Percentiles rank a stretch among this genome's conserved stretches.
Evolutionary conservation across 2,113 vertebrate genomes (phyloP).

Genomic region (Pseudonaja textilis): DNA sequence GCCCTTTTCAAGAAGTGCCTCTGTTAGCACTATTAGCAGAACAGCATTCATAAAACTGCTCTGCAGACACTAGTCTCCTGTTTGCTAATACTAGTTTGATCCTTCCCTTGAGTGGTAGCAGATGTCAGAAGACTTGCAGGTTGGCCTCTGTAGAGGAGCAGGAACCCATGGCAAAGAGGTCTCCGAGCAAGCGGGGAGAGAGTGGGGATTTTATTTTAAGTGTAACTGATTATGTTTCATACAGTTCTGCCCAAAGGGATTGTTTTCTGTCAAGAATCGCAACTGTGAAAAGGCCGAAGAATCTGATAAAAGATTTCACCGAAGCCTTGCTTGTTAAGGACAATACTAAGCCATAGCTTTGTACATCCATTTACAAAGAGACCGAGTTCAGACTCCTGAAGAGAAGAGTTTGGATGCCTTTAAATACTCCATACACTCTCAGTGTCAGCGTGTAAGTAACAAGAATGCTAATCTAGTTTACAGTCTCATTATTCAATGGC

Average conservation of each 20-base stretch:
- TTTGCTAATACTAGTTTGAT: constrained; percentile 24
- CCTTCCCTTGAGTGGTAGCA: constrained; percentile 20
- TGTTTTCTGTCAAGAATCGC: neutral
- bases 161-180: neutral
- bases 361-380: neutral
- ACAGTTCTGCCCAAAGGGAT: neutral
- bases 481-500: neutral
- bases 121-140: constrained; percentile 20
- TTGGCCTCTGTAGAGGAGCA: constrained; percentile 9
- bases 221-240: neutral
- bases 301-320: neutral
- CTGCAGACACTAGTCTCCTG: constrained; percentile 24
- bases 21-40: constrained; percentile 18
- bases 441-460: neutral
- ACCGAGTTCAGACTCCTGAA: neutral
- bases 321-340: neutral
- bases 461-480: neutral
- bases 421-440: neutral
- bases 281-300: neutral
- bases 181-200: neutral
- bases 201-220: neutral
- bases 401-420: neutral
- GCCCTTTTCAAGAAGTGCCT: constrained; percentile 19
- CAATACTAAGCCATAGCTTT: neutral
- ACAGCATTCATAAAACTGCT: constrained; percentile 19